Base-by-base conservation (phyloP, 2,888 invertebrate genomes). In the Sphinx pinastri region DNA sequence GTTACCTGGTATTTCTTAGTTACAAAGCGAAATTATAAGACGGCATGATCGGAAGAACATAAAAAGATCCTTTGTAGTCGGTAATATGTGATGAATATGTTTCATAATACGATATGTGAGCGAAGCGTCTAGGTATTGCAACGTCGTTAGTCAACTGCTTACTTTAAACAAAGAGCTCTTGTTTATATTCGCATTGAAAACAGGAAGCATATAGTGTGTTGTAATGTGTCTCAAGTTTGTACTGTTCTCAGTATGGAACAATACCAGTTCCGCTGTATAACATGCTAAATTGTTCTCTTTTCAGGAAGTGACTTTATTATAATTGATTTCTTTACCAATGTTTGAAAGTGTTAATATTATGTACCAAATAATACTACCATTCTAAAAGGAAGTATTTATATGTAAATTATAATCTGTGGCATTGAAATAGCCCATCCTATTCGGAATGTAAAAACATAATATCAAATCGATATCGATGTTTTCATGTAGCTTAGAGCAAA, bases 121-220 rank as follows among this genome's bases (percentile, higher is more conserved):
- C 13, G 68, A 57, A 38, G 19, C 47, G 52, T 67, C 51, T 63
- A 52, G n/a, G n/a, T n/a, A 63, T 68, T 59, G 59, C 52, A 52
- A 52, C 51, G 67, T 68, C 63, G 66, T 66, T 57, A 68, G 63
- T 71, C 66, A 68, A 13, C 69, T 71, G 70, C 68, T 63, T 72
- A 83, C 81, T 76, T 79, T 81, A 84, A 81, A 88, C 88, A 88
- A 88, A 86, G 88, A 84, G 82, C 79, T 79, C 76, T 80, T 91
- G 93, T 92, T 93, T 92, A 90, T 89, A 87, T 89, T 91, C 86
- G 84, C 84, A 89, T 88, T 93, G 88, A 91, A 91, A 93, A 92
- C 93, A 93, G 93, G 93, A 94, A 93, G 91, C 87, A 82, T 87
- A 83, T 88, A 91, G 86, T 88, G 87, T 87, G 88, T 81, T 83